Evolutionary conservation across 2,888 invertebrate genomes (phyloP).

Genomic region (Meandrusa payeni): DNA sequence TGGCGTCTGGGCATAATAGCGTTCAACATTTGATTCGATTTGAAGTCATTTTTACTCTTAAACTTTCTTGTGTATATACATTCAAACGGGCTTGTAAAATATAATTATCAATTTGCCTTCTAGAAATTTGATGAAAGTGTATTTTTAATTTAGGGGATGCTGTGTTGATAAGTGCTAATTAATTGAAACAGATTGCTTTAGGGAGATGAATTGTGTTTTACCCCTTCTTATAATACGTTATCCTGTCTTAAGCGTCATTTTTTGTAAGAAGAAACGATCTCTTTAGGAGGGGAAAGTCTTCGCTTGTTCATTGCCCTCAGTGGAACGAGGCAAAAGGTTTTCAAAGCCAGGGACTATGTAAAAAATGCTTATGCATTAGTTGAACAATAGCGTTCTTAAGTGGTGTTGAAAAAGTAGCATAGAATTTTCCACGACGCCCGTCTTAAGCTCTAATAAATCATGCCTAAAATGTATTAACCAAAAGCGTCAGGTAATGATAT

Average conservation of each 20-base stretch:
- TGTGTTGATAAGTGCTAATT: constrained; percentile 23
- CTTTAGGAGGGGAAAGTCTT: constrained; percentile 52
- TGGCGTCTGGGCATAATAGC: too few species aligned
- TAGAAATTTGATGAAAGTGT: too few species aligned
- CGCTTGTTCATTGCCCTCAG: constrained; percentile 52
- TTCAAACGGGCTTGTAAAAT: too few species aligned
- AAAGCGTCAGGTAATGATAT: not conserved
- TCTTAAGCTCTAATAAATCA: constrained; percentile 14
- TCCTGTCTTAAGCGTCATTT: constrained; percentile 50
- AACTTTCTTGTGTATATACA: too few species aligned
- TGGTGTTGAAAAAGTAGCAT: constrained; percentile 36
- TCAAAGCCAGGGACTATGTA: constrained; percentile 46
- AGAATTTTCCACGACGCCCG: constrained; percentile 22
- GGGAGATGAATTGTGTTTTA: constrained; percentile 22
- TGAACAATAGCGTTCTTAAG: constrained; percentile 49
- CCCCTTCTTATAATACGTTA: constrained; percentile 48
- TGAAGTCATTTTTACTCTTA: too few species aligned
- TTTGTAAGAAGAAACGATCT: constrained; percentile 66
- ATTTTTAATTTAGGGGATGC: too few species aligned
- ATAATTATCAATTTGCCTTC: too few species aligned
- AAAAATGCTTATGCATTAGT: constrained; percentile 58
- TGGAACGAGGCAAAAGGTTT: constrained; percentile 42
- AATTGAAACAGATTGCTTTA: constrained; percentile 22
- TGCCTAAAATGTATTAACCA: constrained; percentile 1
- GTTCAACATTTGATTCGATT: too few species aligned